Evolutionary conservation across 2,113 vertebrate species (phyloP).

Genomic region (Nasalis larvatus): DNA sequence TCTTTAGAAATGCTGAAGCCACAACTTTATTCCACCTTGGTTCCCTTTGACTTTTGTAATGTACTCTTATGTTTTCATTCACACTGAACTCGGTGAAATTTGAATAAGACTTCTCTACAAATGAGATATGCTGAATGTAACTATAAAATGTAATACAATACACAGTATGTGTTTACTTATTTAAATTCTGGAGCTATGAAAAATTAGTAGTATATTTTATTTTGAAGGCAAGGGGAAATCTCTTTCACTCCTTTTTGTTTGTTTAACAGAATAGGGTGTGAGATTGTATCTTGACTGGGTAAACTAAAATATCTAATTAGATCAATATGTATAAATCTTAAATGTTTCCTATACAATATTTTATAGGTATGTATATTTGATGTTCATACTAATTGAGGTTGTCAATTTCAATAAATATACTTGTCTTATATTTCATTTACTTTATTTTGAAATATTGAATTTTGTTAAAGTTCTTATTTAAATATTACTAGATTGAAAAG

Average conservation of each 20-base stretch:
- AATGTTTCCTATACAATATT: not conserved
- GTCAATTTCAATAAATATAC: not conserved
- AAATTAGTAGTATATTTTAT: not conserved
- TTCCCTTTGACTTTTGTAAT: not conserved
- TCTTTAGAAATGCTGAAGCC: constrained; percentile 27
- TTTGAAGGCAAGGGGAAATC: not conserved
- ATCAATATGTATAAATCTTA: not conserved
- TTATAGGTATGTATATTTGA: not conserved
- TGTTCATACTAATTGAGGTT: not conserved
- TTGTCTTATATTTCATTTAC: not conserved
- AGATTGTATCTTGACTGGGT: not conserved
- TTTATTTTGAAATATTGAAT: constrained; percentile 2
- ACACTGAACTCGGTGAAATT: not conserved
- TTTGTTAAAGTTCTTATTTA: not conserved
- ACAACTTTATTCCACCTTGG: not conserved
- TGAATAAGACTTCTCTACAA: constrained; percentile 27
- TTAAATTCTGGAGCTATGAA: constrained; percentile 14
- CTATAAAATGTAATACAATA: not conserved
- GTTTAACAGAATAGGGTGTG: not conserved
- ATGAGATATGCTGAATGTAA: not conserved
- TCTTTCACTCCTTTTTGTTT: not conserved
- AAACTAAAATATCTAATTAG: not conserved
- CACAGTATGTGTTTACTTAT: not conserved
- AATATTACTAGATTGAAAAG: not conserved
- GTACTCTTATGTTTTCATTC: not conserved